Evolutionary conservation across 2,888 invertebrate genomes (phyloP).

Genomic region (Acanthopleura granulata): DNA sequence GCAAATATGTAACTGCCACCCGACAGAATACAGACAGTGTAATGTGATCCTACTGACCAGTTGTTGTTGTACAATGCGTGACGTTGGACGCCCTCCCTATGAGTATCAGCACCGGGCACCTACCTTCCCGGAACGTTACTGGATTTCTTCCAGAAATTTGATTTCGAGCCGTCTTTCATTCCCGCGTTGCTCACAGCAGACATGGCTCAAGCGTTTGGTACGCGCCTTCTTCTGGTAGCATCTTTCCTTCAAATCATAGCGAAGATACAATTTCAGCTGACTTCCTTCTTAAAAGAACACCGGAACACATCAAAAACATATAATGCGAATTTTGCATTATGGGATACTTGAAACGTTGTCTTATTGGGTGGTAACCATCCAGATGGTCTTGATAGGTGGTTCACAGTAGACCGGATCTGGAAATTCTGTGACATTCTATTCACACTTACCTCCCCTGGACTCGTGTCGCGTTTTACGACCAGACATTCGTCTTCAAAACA

Average conservation of each 20-base stretch:
- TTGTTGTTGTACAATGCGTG: no score
- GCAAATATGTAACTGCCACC: no score
- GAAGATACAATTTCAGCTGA: background rate
- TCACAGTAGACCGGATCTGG: background rate
- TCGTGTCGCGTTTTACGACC: no score
- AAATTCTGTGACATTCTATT: background rate
- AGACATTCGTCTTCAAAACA: no score
- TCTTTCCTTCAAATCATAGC: background rate
- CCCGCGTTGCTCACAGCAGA: background rate
- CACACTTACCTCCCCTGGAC: background rate
- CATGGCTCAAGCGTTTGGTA: background rate
- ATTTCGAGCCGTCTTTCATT: constrained; percentile 9
- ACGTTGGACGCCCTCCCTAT: no score
- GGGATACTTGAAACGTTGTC: no score
- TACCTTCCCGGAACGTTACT: constrained; percentile 9
- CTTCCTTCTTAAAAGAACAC: background rate
- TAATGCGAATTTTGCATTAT: no score
- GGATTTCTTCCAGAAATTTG: constrained; percentile 16
- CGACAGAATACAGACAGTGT: no score
- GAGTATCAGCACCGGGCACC: background rate
- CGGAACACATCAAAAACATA: background rate
- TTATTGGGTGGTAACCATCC: no score
- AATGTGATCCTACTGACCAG: no score
- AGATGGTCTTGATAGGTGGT: no score
- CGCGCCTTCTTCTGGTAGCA: background rate